Percentiles rank a stretch among this genome's conserved stretches.
Conservation (phyloP, 2,888 invertebrate species). For the Drosophila neutralis region DNA sequence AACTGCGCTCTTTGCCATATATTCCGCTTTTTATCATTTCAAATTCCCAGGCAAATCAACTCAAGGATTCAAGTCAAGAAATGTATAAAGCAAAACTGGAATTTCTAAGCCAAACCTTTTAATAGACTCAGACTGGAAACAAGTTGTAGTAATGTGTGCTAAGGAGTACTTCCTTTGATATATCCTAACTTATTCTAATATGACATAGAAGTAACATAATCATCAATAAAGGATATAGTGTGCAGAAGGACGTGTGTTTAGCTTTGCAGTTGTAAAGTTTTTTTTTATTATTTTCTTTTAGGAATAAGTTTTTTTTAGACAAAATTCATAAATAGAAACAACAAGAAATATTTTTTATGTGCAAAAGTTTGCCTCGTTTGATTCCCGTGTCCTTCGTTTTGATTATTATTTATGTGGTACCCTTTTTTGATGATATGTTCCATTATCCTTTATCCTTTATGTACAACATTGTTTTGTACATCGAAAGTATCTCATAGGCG, state of each 20-base stretch:
- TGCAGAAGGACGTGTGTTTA: neutral
- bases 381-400: neutral
- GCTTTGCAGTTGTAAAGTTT: neutral
- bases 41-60: neutral
- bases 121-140: neutral
- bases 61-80: neutral
- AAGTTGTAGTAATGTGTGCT: neutral
- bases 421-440: neutral
- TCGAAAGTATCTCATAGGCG: neutral
- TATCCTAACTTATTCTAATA: neutral
- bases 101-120: neutral
- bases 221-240: neutral
- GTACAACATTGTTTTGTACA: neutral
- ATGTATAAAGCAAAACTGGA: neutral
- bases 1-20: neutral
- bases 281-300: neutral
- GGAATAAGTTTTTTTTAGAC: neutral
- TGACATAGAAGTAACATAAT: neutral
- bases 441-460: neutral
- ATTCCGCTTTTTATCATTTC: neutral
- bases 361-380: neutral
- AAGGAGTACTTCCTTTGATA: neutral
- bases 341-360: neutral
- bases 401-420: neutral
- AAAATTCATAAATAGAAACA: neutral